Conservation (phyloP, 2,888 invertebrate genomes). For the Metallyticus violacea region DNA sequence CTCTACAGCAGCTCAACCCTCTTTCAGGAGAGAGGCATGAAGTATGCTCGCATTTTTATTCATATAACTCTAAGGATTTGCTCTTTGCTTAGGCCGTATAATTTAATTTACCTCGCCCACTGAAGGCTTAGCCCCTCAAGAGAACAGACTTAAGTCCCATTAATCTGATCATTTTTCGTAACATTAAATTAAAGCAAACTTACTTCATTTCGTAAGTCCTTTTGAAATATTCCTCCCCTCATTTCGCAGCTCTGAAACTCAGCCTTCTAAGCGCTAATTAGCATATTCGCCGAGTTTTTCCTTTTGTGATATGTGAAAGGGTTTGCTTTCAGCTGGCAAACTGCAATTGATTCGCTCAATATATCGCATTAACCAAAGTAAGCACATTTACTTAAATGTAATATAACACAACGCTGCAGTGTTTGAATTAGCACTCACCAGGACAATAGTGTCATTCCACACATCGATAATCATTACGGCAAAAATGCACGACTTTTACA, state of each 20-base stretch:
- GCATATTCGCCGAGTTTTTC: not conserved
- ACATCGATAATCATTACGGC: too few relatives aligned
- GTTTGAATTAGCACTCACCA: too few relatives aligned
- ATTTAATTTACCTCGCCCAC: not conserved
- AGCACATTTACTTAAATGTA: not conserved
- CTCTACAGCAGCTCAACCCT: too few relatives aligned
- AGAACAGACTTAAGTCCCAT: not conserved
- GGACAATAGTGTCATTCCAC: not conserved
- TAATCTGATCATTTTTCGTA: not conserved
- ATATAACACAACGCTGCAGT: not conserved
- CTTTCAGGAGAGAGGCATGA: too few relatives aligned
- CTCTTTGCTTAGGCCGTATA: too few relatives aligned
- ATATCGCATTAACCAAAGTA: not conserved
- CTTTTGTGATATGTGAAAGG: too few relatives aligned
- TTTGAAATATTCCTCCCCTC: not conserved
- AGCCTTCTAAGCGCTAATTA: not conserved
- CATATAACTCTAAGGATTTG: not conserved
- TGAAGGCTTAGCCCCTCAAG: not conserved
- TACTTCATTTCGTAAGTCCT: not conserved
- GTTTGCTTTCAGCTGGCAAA: too few relatives aligned
- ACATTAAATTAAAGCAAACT: not conserved
- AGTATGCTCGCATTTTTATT: too few relatives aligned
- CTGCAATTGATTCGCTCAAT: too few relatives aligned
- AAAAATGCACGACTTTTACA: too few relatives aligned
- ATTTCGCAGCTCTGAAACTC: not conserved